A percentile compares a stretch with the other conserved stretches of the same genome.
These are phyloP conservation scores for Epinephelus coioides DNA, from an alignment of 2,797 vertebrate genomes.

Conservation along the genomic window DNA sequence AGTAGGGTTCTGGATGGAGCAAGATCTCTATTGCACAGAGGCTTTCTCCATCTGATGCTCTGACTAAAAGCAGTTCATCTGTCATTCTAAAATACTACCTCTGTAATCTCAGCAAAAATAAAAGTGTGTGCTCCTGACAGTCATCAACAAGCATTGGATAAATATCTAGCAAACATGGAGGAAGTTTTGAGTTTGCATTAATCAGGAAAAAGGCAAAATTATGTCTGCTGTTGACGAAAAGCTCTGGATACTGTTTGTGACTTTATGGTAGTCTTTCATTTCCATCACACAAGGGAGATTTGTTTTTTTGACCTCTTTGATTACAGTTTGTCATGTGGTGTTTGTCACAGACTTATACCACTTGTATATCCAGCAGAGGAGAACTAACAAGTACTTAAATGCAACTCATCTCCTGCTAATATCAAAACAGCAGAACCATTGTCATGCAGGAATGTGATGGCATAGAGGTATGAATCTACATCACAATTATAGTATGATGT, in stretches of 20 bases:
- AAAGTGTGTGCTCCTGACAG: too few species aligned
- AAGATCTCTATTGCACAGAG: not conserved
- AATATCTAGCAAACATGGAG: too few species aligned
- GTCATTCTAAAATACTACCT: too few species aligned
- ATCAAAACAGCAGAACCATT: not conserved
- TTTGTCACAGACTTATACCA: slow-evolving; percentile 9
- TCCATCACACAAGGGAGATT: not conserved
- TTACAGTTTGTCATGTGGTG: not conserved
- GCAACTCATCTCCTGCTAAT: not conserved
- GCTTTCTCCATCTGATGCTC: too few species aligned
- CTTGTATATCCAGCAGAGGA: not conserved
- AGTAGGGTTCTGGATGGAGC: not conserved
- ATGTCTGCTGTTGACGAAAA: not conserved
- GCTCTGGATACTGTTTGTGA: not conserved
- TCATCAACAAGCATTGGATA: too few species aligned
- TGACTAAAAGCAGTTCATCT: too few species aligned
- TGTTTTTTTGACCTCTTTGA: not conserved
- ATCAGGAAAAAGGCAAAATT: not conserved
- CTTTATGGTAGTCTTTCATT: not conserved
- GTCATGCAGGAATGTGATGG: not conserved
- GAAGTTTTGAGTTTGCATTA: not conserved
- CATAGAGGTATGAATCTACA: not conserved
- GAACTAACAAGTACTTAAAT: not conserved
- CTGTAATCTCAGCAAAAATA: too few species aligned
- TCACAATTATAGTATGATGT: not conserved